Evolutionary conservation across 2,888 invertebrate genomes (phyloP), one percentile per base, ranked within the genome.

Genomic region (Kryphioiulus occultus): DNA sequence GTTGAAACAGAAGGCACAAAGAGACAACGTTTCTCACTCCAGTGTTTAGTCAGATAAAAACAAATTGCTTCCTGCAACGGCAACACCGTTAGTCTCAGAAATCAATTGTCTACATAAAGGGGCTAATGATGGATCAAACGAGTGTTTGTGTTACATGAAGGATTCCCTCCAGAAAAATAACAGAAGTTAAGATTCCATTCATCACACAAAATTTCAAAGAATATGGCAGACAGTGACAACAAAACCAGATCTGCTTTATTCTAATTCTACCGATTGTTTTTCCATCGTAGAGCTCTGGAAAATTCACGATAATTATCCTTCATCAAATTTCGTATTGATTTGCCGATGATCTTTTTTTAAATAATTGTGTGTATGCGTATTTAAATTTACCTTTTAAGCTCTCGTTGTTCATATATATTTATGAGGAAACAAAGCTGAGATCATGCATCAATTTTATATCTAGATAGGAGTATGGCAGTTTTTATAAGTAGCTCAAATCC

Each of bases 391-490:
- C 30, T 4, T 68, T 68, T 68, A 53, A 53, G 3, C 78, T 30
- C 78, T 68, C 26, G 30, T 78, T 78, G 78, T 78, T 78, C 78
- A 30, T 78, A 78, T 78, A 78, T 78, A 78, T 78, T 78, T 78
- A 78, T 78, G 78, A 78, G 78, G 78, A 78, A 78, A 78, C 26
- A 26, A 78, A 30, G 78, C 26, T 12, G 78, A 78, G 78, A 78
- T 78, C 78, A 30, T 78, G 78, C 78, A 78, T 78, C 26, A 30
- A 78, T 78, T 78, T 78, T 78, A 78, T 78, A 78, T 78, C 30
- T 78, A 78, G 78, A 12, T 78, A 78, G 78, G 30, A 78, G 15
- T 78, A 78, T 30, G 78, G 2, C 78, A 78, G 30, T 78, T 78
- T 78, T 78, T 78, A 78, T 30, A 78, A 78, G 26, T 78, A 78